A percentile compares a stretch with the other conserved stretches of the same genome.
These are phyloP conservation scores for Aethina tumida DNA, from an alignment of 1,140 invertebrate genomes.

Conservation along the genomic window DNA sequence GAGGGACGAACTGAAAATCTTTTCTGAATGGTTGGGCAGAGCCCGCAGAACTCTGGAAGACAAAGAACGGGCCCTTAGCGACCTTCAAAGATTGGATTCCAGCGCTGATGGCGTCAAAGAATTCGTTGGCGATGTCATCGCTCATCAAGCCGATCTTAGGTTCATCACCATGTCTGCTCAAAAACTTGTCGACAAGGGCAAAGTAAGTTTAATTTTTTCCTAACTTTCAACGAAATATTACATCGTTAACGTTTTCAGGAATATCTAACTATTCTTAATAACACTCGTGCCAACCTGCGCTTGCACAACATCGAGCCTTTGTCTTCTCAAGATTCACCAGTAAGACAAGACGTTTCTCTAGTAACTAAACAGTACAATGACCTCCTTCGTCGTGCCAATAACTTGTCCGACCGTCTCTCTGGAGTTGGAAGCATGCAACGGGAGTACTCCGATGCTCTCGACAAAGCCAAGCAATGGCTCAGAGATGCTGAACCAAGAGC, in stretches of 20 bases:
- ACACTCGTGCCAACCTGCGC: constrained; percentile 69
- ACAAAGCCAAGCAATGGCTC: constrained; percentile 76
- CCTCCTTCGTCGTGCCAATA: constrained; percentile 68
- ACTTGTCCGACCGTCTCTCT: constrained; percentile 66
- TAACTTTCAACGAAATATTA: constrained; percentile 2
- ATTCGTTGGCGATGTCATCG: constrained; percentile 89
- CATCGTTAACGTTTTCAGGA: constrained; percentile 41
- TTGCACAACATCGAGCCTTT: constrained; percentile 63
- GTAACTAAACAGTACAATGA: constrained; percentile 65
- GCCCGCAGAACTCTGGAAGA: constrained; percentile 72
- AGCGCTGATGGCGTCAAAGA: constrained; percentile 69
- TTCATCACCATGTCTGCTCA: constrained; percentile 92
- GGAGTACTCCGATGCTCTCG: constrained; percentile 73
- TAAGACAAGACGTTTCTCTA: constrained; percentile 59
- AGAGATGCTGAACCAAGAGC: constrained; percentile 70
- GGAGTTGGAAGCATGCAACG: constrained; percentile 66
- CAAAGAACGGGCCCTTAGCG: constrained; percentile 72
- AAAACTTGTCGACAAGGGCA: constrained; percentile 90
- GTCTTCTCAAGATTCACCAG: constrained; percentile 54
- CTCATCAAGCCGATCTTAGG: constrained; percentile 85
- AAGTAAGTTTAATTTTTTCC: constrained; percentile 40
- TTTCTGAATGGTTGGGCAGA: constrained; percentile 75
- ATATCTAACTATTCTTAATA: constrained; percentile 70
- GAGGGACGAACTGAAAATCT: constrained; percentile 64
- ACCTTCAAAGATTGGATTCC: constrained; percentile 60